phyloP scores from a whole-genome alignment of 53 echinoderm and acorn worm species.

The Crossaster papposus region DNA sequence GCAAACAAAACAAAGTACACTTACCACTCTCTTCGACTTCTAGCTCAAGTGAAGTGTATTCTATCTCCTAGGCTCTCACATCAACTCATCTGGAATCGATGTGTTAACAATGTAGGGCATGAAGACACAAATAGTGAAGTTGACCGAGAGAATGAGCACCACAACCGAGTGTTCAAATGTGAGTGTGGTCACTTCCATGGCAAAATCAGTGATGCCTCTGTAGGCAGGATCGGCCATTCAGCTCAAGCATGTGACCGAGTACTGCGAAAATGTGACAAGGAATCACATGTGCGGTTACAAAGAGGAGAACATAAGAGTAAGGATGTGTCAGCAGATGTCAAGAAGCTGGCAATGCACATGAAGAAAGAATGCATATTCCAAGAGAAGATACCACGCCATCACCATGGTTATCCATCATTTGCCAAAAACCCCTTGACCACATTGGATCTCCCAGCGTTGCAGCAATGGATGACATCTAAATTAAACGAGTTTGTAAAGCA shows the following conservation, averaged over 20 bases:
- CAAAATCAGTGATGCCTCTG: constrained; percentile 52
- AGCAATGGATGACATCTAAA: too few relatives aligned
- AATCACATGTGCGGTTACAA: constrained; percentile 2
- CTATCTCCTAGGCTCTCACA: constrained; percentile 66
- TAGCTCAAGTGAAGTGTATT: constrained; percentile 59
- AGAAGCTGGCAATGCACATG: too few relatives aligned
- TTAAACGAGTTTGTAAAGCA: too few relatives aligned
- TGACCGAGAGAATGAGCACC: constrained; percentile 37
- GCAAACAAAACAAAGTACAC: constrained; percentile 65
- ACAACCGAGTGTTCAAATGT: constrained; percentile 68
- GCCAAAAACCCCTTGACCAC: constrained; percentile 40
- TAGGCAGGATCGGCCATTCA: constrained; percentile 49
- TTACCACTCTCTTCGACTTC: constrained; percentile 55
- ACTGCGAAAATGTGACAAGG: constrained; percentile 25
- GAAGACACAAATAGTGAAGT: background rate
- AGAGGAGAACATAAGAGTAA: constrained; percentile 49
- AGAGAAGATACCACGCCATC: constrained; percentile 32
- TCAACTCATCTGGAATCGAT: constrained; percentile 71
- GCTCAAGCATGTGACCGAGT: constrained; percentile 23
- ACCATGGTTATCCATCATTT: constrained; percentile 35
- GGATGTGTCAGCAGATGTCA: constrained; percentile 36
- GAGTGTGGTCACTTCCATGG: constrained; percentile 56
- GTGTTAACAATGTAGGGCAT: constrained; percentile 59
- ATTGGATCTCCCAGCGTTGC: too few relatives aligned
- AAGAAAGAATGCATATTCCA: constrained; percentile 47